Percentiles rank a stretch among this genome's conserved stretches.
Conservation (phyloP, 1,140 invertebrate species). For the Trissolcus basalis region DNA sequence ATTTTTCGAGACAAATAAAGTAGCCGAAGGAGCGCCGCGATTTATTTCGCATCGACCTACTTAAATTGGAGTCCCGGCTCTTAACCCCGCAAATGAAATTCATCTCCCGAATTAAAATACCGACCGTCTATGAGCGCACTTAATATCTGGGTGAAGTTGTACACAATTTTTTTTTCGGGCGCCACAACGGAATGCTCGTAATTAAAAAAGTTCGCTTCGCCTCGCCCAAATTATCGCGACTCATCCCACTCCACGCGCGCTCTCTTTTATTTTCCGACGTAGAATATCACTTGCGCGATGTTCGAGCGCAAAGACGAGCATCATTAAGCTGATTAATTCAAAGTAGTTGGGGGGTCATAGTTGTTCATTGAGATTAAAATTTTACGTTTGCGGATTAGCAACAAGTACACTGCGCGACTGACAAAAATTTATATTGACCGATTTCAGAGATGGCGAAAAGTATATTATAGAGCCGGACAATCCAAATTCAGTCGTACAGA, state of each 20-base stretch:
- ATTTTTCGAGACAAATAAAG: too few relatives aligned
- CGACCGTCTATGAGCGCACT: conserved; percentile 37
- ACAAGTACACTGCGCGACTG: conserved; percentile 1
- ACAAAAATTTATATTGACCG: too few relatives aligned
- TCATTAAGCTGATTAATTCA: conserved; percentile 38
- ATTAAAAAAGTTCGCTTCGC: conserved; percentile 19
- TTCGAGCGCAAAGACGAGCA: conserved; percentile 4
- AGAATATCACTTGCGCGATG: too few relatives aligned
- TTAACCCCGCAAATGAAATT: conserved; percentile 47
- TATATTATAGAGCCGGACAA: too few relatives aligned
- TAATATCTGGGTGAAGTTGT: conserved; percentile 32
- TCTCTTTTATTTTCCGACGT: too few relatives aligned
- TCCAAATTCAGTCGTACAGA: too few relatives aligned
- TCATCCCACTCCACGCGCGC: not conserved
- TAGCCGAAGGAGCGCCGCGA: too few relatives aligned
- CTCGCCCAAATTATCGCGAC: conserved; percentile 10
- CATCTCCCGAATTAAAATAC: conserved; percentile 44
- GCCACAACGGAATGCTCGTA: conserved; percentile 18
- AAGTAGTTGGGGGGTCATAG: too few relatives aligned
- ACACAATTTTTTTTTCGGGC: conserved; percentile 17
- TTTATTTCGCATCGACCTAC: conserved; percentile 27
- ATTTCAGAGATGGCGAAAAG: too few relatives aligned
- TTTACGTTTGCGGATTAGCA: conserved; percentile 12
- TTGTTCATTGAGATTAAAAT: not conserved
- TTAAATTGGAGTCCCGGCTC: conserved; percentile 32